Evolutionary conservation across 2,888 invertebrate species (phyloP), one percentile per base, ranked within the genome.

Genomic region (Listrodromus nycthemerus): DNA sequence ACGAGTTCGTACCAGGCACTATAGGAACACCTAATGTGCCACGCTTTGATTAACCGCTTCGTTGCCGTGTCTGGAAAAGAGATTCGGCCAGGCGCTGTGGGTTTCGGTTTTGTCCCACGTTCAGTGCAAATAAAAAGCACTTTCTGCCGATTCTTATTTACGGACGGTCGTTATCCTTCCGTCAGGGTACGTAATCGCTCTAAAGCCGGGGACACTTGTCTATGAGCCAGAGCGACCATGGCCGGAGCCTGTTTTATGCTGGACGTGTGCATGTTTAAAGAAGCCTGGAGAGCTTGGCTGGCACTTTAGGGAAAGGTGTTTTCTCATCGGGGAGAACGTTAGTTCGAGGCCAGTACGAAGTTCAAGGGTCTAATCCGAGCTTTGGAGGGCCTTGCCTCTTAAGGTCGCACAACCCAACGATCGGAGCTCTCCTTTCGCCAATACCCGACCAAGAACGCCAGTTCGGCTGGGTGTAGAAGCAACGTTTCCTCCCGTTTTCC

Each of bases 101-200:
- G 94, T 94, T 94, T 95, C 79, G 95, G 95, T 3, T 95, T 95
- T 0, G 94, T 69, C 6, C 95, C 6, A 88, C 96, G 21, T 95
- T 95, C 88, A 94, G 95, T 2, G 89, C 95, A 66, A 94, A 95
- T 80, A 94, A 95, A 85, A 91, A 96, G 55, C 93, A 95, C 90
- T 92, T 95, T 82, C 90, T 95, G 55, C 95, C 96, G 0, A 95
- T 96, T 58, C 95, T 96, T 8, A 96, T 96, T 50, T 96, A 96
- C 90, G 95, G 96, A 10, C 96, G 96, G 2, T 94, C 96, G 10
- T 92, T 96, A 91, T 96, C 96, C 2, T 95, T 96, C 88, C 95
- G 95, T 92, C 94, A 96, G 92, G 83, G 81, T 79, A 92, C 55
- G 80, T 89, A 88, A 88, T 89, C 88, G 84, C 86, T 71, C 75